Evolutionary conservation across 2,113 vertebrate species (phyloP), one percentile per base, ranked within the genome.

Genomic region (Herpetotheres cachinnans): DNA sequence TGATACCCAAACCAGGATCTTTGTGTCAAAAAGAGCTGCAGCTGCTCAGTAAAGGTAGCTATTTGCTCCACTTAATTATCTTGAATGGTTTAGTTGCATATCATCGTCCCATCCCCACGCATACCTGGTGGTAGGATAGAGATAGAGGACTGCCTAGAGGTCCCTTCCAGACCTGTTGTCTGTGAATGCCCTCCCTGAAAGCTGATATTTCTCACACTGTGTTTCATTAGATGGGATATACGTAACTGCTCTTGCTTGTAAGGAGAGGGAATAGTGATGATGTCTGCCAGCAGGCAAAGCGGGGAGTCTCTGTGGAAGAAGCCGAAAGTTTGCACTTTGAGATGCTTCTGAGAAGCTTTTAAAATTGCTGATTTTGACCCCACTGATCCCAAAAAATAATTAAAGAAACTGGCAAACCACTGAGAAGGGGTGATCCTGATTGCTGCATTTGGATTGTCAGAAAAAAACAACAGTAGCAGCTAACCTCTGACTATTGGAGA

Each of bases 301-400:
- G 0, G 0, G 14, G 18, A 81, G 46, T 86, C 82, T 86, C 86
- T 69, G 32, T 86, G 52, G 69, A 92, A 72, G 82, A 79, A 84
- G 21, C 19, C 15, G 16, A 34, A 94, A 82, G 49, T 73, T 91
- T 76, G 32, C 36, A 55, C 12, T 77, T 93, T 0, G 7, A 85
- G 78, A 67, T 82, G 40, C 49, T 93, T 93, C 82, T 87, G 65
- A 66, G 63, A 55, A 58, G 82, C 74, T 80, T 92, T 87, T 87
- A 63, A 85, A 96, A 89, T 89, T 91, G 70, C 82, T 86, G 78
- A 87, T 92, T 95, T 79, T 96, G 92, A 95, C 87, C 93, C 29
- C 20, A 26, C n/a, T 83, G 91, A 88, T 91, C 78, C 55, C 34
- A 58, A 80, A 63, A 50, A 96, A 66, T 95, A 91, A 93, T 94